Evolutionary conservation across 2,113 vertebrate species (phyloP).

Genomic region (Notothenia coriiceps): DNA sequence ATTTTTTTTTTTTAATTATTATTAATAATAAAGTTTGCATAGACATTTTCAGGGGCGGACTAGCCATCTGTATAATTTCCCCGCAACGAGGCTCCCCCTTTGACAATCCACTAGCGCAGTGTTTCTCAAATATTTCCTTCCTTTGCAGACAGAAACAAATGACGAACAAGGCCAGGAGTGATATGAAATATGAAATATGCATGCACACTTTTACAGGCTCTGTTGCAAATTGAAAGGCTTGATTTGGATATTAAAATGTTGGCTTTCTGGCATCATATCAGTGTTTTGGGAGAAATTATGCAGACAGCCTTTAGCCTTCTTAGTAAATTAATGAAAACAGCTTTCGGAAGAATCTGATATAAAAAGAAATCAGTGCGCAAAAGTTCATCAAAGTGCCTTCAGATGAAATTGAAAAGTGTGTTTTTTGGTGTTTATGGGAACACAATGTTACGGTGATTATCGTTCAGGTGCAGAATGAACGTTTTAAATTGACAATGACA

Average conservation of each 20-base stretch:
- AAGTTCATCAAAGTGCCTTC: conserved; percentile 34
- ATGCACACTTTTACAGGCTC: not conserved
- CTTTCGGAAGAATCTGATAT: conserved; percentile 1
- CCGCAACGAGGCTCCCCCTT: no score
- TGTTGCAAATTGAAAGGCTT: conserved; percentile 3
- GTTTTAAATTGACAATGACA: not conserved
- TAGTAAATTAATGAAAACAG: conserved; percentile 33
- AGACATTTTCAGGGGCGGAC: no score
- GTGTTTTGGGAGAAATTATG: conserved; percentile 5
- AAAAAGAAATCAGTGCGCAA: not conserved
- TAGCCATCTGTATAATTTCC: no score
- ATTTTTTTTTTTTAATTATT: no score
- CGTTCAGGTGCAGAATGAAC: no score
- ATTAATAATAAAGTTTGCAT: no score
- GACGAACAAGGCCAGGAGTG: not conserved
- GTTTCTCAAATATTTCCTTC: no score
- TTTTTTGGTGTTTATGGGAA: no score
- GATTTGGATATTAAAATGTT: not conserved
- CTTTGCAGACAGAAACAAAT: conserved; percentile 1
- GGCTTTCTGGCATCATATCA: conserved; percentile 28
- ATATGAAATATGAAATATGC: conserved; percentile 16
- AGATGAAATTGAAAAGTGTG: conserved; percentile 2
- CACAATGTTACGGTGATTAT: no score
- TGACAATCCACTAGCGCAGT: no score
- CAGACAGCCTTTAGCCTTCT: conserved; percentile 9